Conservation (phyloP, 2,797 vertebrate species). For the Oreochromis grahami region DNA sequence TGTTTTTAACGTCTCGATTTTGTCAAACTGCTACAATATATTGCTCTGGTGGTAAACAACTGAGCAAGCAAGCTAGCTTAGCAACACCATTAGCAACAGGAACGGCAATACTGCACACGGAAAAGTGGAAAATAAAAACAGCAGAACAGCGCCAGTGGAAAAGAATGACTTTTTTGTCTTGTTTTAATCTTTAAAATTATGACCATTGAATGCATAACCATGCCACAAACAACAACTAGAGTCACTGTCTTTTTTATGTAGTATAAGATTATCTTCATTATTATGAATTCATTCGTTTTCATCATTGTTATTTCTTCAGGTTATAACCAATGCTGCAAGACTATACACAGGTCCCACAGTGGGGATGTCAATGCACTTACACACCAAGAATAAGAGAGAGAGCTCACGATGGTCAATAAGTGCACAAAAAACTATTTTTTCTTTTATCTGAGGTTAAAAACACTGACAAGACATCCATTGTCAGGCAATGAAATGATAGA, state of each 20-base stretch:
- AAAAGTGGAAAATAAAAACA: constrained; percentile 66
- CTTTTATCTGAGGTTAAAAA: constrained; percentile 75
- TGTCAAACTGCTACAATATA: constrained; percentile 53
- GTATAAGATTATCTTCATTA: constrained; percentile 78
- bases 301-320: constrained; percentile 74
- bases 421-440: constrained; percentile 86
- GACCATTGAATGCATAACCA: constrained; percentile 96
- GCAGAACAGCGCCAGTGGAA: constrained; percentile 84
- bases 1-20: constrained; percentile 15
- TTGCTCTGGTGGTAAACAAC: constrained; percentile 69
- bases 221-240: constrained; percentile 95
- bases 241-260: constrained; percentile 81
- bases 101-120: constrained; percentile 87
- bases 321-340: constrained; percentile 90
- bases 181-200: constrained; percentile 82
- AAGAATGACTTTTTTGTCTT: constrained; percentile 57
- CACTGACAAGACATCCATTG: constrained; percentile 90
- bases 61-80: constrained; percentile 77
- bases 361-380: constrained; percentile 91
- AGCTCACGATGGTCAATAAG: constrained; percentile 91
- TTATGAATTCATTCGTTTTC: constrained; percentile 63
- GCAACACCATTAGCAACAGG: constrained; percentile 88
- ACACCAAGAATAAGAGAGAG: constrained; percentile 80
- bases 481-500: constrained; percentile 91
- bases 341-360: constrained; percentile 84